Conservation (phyloP, 2,113 vertebrate genomes). For the Amphiprion percula region DNA sequence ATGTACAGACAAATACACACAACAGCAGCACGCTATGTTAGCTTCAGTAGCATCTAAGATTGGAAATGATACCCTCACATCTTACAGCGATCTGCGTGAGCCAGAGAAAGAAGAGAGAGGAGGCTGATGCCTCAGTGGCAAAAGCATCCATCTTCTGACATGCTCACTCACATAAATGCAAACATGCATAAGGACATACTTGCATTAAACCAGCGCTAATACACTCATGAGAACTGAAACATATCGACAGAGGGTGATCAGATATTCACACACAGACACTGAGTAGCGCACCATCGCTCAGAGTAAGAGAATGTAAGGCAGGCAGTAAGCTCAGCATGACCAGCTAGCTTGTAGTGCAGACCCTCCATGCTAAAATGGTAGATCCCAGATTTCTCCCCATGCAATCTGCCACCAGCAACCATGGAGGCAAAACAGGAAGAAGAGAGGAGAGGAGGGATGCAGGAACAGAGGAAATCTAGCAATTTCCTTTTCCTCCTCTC, state of each 20-base stretch:
- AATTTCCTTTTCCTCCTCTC: constrained; percentile 12
- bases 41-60: constrained; percentile 13
- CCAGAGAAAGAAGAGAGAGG: neutral
- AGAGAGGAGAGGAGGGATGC: constrained; percentile 50
- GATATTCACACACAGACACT: constrained; percentile 14
- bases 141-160: constrained; percentile 68
- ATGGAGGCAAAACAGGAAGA: constrained; percentile 74
- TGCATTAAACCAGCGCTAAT: constrained; percentile 2
- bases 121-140: constrained; percentile 32
- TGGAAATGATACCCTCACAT: constrained; percentile 5
- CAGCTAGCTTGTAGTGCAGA: constrained; percentile 61
- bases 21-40: constrained; percentile 14
- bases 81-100: constrained; percentile 33
- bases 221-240: constrained; percentile 6
- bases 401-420: constrained; percentile 72
- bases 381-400: constrained; percentile 70
- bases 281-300: neutral
- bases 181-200: constrained; percentile 13
- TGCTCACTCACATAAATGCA: constrained; percentile 14
- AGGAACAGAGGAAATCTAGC: constrained; percentile 43
- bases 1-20: neutral
- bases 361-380: constrained; percentile 80
- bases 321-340: constrained; percentile 46
- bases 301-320: constrained; percentile 42
- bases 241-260: neutral